Conservation (phyloP, 2,797 vertebrate genomes). For the Neoniphon sammara region DNA sequence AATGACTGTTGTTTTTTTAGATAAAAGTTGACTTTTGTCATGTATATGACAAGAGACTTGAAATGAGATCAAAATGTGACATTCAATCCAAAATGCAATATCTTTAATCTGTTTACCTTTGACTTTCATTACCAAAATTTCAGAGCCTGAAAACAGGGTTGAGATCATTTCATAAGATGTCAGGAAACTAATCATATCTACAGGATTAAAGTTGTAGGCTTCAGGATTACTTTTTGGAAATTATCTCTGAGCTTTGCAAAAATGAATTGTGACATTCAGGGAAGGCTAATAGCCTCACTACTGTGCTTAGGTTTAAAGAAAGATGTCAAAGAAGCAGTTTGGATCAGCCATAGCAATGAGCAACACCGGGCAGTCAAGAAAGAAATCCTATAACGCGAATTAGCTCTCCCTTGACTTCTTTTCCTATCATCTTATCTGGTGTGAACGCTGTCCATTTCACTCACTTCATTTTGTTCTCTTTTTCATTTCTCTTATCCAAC, state of each 20-base stretch:
- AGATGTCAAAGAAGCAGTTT: not conserved
- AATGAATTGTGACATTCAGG: constrained; percentile 19
- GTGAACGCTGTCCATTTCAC: constrained; percentile 6
- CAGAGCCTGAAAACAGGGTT: constrained; percentile 25
- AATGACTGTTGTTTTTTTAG: constrained; percentile 15
- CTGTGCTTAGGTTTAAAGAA: not conserved
- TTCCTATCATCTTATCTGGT: constrained; percentile 45
- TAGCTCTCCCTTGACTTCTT: constrained; percentile 36
- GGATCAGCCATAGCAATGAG: not conserved
- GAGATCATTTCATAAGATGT: constrained; percentile 48
- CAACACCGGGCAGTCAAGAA: constrained; percentile 39
- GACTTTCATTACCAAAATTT: constrained; percentile 52
- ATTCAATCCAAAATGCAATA: constrained; percentile 45
- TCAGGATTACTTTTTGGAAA: constrained; percentile 58
- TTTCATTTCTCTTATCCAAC: too few relatives aligned
- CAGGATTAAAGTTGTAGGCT: constrained; percentile 59
- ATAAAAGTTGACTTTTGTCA: constrained; percentile 21
- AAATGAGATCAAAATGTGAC: constrained; percentile 47
- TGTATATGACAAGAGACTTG: constrained; percentile 31
- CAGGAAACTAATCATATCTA: constrained; percentile 55
- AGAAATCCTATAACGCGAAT: constrained; percentile 43
- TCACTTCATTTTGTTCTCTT: not conserved
- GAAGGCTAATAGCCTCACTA: not conserved
- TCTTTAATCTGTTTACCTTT: constrained; percentile 62
- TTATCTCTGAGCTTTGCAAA: constrained; percentile 53